Conservation (phyloP, 2,797 vertebrate species). For the Buphagus erythrorhynchus region DNA sequence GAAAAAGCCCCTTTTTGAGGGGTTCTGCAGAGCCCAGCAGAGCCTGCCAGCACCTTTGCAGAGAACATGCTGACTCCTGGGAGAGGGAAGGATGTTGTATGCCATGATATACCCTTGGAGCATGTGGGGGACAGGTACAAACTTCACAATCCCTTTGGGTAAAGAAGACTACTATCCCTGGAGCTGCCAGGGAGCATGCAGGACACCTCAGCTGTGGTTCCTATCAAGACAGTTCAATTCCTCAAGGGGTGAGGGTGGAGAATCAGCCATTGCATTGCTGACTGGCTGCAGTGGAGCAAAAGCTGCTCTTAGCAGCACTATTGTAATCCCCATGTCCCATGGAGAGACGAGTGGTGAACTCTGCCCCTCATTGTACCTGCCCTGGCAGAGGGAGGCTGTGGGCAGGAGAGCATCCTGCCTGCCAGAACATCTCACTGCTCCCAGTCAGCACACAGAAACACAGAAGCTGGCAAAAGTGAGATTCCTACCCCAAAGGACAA, state of each 20-base stretch:
- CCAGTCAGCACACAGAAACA: fast-evolving
- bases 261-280: not conserved
- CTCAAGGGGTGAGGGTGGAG: not conserved
- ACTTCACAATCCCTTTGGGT: not conserved
- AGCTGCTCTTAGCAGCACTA: not conserved
- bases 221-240: not conserved
- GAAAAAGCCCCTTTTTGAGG: not conserved
- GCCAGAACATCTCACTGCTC: not conserved
- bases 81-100: fast-evolving
- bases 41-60: not conserved
- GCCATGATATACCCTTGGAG: fast-evolving
- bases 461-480: not conserved
- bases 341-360: not conserved
- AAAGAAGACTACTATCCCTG: not conserved
- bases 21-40: not conserved
- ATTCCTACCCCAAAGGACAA: not conserved
- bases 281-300: not conserved
- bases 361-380: not conserved
- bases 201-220: not conserved
- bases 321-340: fast-evolving
- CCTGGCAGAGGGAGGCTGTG: not conserved
- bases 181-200: fast-evolving
- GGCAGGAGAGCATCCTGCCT: not conserved
- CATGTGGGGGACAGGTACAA: fast-evolving
- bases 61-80: not conserved